Base-by-base conservation (phyloP, 2,888 invertebrate genomes). In the Dryomyza anilis region DNA sequence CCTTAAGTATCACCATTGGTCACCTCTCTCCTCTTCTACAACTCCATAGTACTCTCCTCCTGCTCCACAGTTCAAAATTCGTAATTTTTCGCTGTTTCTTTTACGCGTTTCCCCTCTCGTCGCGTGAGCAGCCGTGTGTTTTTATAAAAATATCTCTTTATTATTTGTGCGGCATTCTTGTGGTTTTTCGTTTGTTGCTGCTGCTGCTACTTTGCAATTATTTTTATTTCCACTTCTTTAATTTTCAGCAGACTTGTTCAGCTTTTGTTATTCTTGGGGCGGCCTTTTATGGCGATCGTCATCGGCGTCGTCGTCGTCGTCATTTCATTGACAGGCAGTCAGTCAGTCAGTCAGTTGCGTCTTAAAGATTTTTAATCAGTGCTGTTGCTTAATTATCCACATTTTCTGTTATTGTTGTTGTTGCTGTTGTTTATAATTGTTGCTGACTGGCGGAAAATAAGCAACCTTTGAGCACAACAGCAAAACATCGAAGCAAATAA, bases 331-430 rank as follows among this genome's bases (percentile, higher is more conserved):
- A 6, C 6, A 33, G 12, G 7, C 33, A 33, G 33, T 33, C 33
- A 33, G 33, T 33, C 33, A 33, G 7, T 6, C 33, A 33, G 33
- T 12, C 33, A 10, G 46, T 46, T 21, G 46, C 53, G 19, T 53
- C 53, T 53, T 53, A 14, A 53, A 53, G 53, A 53, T 53, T 53
- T 53, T 53, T 53, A 53, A 53, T 53, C 53, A 53, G 2, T n/a
- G 14, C 19, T 8, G 21, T 8, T 45, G 45, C 16, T 12, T 45
- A 16, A 16, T 16, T 46, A 19, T 46, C 3, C 4, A n/a, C n/a
- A n/a, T 39, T 39, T 46, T 16, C 14, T 8, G 45, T 6, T n/a
- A n/a, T 16, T 45, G 45, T 45, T 8, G 16, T 16, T 8, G 45
- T 16, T 45, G 10, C 45, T n/a, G 45, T 45, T 16, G 16, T 45